Percentiles rank a stretch among this genome's conserved stretches.
These are phyloP conservation scores for Syngnathus acus DNA, from an alignment of 2,797 vertebrate genomes.

Conservation along the genomic window DNA sequence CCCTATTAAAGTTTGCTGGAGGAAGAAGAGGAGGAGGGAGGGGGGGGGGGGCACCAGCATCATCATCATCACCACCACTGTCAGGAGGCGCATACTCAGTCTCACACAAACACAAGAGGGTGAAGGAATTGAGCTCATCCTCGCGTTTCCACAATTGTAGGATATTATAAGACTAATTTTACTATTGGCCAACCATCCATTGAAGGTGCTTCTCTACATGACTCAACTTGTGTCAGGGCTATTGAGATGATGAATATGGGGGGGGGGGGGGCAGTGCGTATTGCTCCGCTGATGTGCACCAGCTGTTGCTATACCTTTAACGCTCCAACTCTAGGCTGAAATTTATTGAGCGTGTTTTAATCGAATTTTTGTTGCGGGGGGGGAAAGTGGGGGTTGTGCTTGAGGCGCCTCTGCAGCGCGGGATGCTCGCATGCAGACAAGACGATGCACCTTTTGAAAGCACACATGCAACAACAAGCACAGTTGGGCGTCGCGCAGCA, in stretches of 20 bases:
- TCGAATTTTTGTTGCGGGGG: conserved; percentile 12
- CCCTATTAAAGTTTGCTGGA: conserved; percentile 48
- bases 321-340: background rate
- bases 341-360: conserved; percentile 29
- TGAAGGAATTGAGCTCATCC: background rate
- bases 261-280: background rate
- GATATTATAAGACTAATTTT: conserved; percentile 10
- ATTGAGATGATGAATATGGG: conserved; percentile 22
- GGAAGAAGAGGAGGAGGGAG: conserved; percentile 1
- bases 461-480: conserved; percentile 7
- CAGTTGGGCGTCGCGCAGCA: conserved; percentile 15
- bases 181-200: conserved; percentile 10
- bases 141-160: background rate
- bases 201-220: conserved; percentile 31
- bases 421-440: background rate
- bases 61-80: background rate
- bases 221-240: conserved; percentile 48
- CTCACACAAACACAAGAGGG: background rate
- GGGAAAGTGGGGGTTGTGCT: conserved; percentile 18
- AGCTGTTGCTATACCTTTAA: conserved; percentile 8
- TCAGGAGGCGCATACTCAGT: background rate
- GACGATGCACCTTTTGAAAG: background rate
- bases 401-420: conserved; percentile 45
- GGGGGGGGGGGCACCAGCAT: no score
- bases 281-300: background rate